Conservation (phyloP, 2,888 invertebrate species). For the Amblyjoppa fuscipennis region DNA sequence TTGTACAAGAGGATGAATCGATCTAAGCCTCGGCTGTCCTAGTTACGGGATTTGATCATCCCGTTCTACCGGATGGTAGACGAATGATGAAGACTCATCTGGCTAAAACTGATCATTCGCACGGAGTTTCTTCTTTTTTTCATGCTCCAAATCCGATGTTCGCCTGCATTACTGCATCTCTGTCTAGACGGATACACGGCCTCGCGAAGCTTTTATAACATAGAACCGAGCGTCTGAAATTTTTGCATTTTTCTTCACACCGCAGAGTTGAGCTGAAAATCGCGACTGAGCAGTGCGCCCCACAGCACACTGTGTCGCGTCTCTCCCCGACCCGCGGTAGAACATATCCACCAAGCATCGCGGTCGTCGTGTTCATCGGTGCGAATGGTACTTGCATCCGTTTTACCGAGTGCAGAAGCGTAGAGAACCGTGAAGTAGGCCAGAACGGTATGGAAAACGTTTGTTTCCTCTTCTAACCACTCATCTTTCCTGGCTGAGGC, state of each 20-base stretch:
- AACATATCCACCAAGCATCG: neutral
- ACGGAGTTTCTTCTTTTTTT: neutral
- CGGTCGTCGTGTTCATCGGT: slow-evolving; percentile 42
- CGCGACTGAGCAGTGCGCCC: neutral
- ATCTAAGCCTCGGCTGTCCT: slow-evolving; percentile 64
- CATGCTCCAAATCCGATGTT: neutral
- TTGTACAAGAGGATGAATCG: slow-evolving; percentile 76
- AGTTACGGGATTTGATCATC: slow-evolving; percentile 36
- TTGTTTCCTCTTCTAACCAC: slow-evolving; percentile 59
- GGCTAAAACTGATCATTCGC: too few species aligned
- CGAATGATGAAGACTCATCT: slow-evolving; percentile 9
- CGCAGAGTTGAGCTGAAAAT: neutral
- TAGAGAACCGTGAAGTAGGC: slow-evolving; percentile 13
- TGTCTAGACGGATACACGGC: neutral
- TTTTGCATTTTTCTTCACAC: neutral
- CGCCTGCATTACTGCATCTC: neutral
- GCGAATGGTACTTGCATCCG: slow-evolving; percentile 23
- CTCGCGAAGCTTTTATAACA: neutral
- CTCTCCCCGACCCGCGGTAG: neutral
- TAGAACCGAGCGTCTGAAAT: neutral
- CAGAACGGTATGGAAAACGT: slow-evolving; percentile 54
- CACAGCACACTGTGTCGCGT: neutral
- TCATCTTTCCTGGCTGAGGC: slow-evolving; percentile 57
- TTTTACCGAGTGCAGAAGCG: slow-evolving; percentile 13
- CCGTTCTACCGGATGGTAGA: slow-evolving; percentile 22